Conservation (phyloP, 2,888 invertebrate species). For the Catocala sponsa region DNA sequence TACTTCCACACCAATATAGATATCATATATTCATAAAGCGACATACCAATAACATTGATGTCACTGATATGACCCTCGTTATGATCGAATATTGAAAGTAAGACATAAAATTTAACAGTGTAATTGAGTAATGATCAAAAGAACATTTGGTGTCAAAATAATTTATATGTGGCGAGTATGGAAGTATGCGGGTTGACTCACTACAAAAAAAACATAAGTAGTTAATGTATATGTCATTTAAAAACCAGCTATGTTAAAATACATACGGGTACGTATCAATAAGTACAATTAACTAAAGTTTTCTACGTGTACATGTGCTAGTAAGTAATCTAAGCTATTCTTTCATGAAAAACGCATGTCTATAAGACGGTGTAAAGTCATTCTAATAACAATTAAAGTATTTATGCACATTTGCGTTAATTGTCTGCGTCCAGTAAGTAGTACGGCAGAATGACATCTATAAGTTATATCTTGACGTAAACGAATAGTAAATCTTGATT, state of each 20-base stretch:
- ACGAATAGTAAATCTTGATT: no score
- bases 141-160: slow-evolving; percentile 78
- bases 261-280: slow-evolving; percentile 70
- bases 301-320: no score
- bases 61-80: slow-evolving; percentile 48
- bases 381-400: no score
- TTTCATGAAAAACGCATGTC: no score
- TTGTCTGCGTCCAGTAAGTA: no score
- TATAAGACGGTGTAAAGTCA: no score
- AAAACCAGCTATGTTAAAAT: slow-evolving; percentile 65
- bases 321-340: no score
- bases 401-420: no score
- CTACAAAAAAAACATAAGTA: slow-evolving; percentile 39
- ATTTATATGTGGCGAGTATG: slow-evolving; percentile 81
- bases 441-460: no score
- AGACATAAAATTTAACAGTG: slow-evolving; percentile 77
- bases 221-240: slow-evolving; percentile 69
- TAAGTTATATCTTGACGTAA: no score
- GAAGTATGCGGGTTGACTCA: slow-evolving; percentile 79
- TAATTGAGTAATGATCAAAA: slow-evolving; percentile 78
- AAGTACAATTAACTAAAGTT: slow-evolving; percentile 38
- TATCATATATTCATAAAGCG: slow-evolving; percentile 27
- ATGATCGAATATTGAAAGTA: slow-evolving; percentile 58
- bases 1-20: slow-evolving; percentile 11
- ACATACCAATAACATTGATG: slow-evolving; percentile 26